Evolutionary conservation across 2,113 vertebrate species (phyloP).

Genomic region (Dipodomys stephensi): DNA sequence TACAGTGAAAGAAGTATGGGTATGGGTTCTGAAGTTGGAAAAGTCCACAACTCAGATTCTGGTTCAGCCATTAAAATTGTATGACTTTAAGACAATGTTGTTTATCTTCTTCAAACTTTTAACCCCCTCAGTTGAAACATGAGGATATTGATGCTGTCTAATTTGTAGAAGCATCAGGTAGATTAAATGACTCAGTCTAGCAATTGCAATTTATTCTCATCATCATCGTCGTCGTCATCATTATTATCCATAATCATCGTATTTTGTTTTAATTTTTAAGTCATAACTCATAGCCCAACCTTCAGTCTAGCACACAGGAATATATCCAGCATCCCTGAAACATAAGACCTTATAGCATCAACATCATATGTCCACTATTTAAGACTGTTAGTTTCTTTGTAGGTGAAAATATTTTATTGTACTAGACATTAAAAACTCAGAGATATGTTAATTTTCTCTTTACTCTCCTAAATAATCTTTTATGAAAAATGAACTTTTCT

Average conservation of each 20-base stretch:
- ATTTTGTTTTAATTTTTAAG: not conserved
- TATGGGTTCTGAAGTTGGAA: not conserved
- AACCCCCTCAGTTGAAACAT: not conserved
- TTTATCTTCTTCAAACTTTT: slow-evolving; percentile 29
- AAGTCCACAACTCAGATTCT: not conserved
- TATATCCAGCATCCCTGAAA: slow-evolving; percentile 22
- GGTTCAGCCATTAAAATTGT: not conserved
- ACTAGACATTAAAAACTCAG: slow-evolving; percentile 15
- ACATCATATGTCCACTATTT: not conserved
- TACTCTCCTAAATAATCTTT: slow-evolving; percentile 19
- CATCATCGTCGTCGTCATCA: not conserved
- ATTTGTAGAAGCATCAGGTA: not conserved
- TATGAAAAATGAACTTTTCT: not conserved
- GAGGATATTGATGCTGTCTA: not conserved
- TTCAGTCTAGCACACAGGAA: not conserved
- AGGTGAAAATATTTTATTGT: slow-evolving; percentile 11
- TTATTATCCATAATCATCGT: not conserved
- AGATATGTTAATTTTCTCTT: not conserved
- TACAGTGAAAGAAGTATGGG: slow-evolving; percentile 19
- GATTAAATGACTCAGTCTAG: not conserved
- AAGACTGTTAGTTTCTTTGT: slow-evolving; percentile 47
- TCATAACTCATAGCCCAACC: not conserved
- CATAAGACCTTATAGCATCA: not conserved
- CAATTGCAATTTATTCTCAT: too few species aligned
- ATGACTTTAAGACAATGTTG: not conserved